A percentile compares a stretch with the other conserved stretches of the same genome.
These are phyloP conservation scores for Anthrax anthrax DNA, from an alignment of 2,888 invertebrate genomes.

Conservation along the genomic window DNA sequence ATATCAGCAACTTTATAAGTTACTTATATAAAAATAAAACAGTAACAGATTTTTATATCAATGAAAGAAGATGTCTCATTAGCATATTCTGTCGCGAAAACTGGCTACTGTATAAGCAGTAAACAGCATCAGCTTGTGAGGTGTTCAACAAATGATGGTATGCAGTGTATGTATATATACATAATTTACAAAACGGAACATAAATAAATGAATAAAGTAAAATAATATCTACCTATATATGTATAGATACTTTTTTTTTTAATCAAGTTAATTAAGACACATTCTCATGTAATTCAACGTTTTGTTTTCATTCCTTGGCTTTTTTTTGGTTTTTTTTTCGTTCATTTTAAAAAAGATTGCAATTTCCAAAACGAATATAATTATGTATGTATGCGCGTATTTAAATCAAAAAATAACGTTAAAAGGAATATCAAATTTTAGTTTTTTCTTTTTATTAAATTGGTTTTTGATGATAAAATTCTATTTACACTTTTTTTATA, in stretches of 20 bases:
- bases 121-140: no score
- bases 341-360: no score
- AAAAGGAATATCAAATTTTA: no score
- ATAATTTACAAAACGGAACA: neutral
- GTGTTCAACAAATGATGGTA: slow-evolving; percentile 1
- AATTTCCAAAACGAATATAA: no score
- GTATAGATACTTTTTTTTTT: no score
- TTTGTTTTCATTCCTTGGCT: slow-evolving; percentile 15
- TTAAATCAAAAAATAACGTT: no score
- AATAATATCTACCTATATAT: no score
- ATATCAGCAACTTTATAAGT: no score
- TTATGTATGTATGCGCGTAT: no score
- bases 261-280: slow-evolving; percentile 6
- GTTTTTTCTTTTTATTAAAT: no score
- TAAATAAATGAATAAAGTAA: neutral
- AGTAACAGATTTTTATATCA: neutral
- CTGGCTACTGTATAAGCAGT: slow-evolving; percentile 11
- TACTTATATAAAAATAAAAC: no score
- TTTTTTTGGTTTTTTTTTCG: no score
- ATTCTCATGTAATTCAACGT: slow-evolving; percentile 5
- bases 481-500: neutral
- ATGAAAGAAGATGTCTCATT: slow-evolving; percentile 13
- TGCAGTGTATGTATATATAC: slow-evolving; percentile 1
- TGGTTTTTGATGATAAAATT: slow-evolving; percentile 16
- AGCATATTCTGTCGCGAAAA: slow-evolving; percentile 7